Evolutionary conservation across 2,797 vertebrate species (phyloP), one percentile per base, ranked within the genome.

Genomic region (Pteropus rufus): DNA sequence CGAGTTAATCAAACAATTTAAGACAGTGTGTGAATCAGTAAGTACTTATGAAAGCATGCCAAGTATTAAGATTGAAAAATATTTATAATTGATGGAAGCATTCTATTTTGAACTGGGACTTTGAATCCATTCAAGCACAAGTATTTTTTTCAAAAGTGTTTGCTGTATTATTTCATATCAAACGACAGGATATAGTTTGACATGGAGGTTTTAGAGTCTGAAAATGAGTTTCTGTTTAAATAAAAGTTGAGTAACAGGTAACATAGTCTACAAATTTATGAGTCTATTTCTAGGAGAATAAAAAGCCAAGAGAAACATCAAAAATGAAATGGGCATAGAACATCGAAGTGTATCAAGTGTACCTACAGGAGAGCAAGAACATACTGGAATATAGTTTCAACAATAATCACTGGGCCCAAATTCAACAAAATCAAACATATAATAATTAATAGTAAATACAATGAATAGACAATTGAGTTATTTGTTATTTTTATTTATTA

Each of bases 301-400:
- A 73, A 52, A 62, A 1, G 49, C 15, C 26, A 88, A 46, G 26
- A 79, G 9, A 88, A 84, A 14, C 5, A 23, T 7, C 12, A 79
- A n/a, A 79, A 62, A 2, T 41, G 9, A 46, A 87, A 44, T 54
- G 21, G 7, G 1, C 6, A 31, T 26, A 72, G 10, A 62, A 10
- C 10, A 62, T 81, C 29, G 34, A 12, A 18, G 16, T 46, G 0
- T 31, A 10, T 36, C 26, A 76, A 15, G 5, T 56, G 4, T 21
- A 9, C 1, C 4, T 44, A 36, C 3, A 73, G 4, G 19, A 76
- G 34, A 29, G 1, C 6, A 14, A 54, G 23, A 64, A 4, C 0
- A 34, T 34, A 34, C 29, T 85, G 23, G 14, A 54, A 67, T 54
- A 41, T 23, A 58, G 1, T 26, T 88, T 88, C 79, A 15, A 49